phyloP scores from a whole-genome alignment of 2,113 vertebrate species.

The Trichomycterus rosablanca region DNA sequence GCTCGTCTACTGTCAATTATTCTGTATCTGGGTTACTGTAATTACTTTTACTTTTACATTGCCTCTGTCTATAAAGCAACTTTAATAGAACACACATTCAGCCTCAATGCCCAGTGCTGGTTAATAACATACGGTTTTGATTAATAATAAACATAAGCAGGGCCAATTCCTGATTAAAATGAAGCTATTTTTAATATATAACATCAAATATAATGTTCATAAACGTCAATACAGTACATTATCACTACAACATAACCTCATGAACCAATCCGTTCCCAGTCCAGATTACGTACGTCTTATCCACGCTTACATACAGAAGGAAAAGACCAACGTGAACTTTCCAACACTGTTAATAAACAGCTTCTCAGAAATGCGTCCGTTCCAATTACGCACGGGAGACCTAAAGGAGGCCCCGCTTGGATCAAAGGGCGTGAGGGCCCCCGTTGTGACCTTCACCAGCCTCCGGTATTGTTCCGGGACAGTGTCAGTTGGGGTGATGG shows the following conservation, averaged over 20 bases:
- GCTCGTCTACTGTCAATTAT: too few relatives aligned
- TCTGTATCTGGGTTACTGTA: too few relatives aligned
- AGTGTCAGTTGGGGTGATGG: constrained; percentile 47
- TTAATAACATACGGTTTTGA: too few relatives aligned
- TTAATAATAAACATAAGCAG: too few relatives aligned
- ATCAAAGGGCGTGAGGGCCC: constrained; percentile 63
- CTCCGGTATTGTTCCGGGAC: constrained; percentile 52
- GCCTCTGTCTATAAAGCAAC: not conserved
- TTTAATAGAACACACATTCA: not conserved
- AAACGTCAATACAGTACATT: too few relatives aligned
- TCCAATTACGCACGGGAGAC: constrained; percentile 50
- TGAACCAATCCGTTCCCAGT: too few relatives aligned
- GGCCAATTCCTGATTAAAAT: too few relatives aligned
- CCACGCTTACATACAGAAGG: constrained; percentile 6
- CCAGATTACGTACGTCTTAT: too few relatives aligned
- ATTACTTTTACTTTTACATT: too few relatives aligned
- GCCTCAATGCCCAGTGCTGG: not conserved
- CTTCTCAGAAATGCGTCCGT: constrained; percentile 57
- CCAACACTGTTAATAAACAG: constrained; percentile 34
- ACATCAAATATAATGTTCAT: too few relatives aligned
- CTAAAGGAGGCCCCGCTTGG: constrained; percentile 38
- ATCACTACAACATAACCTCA: too few relatives aligned
- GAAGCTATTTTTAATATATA: too few relatives aligned
- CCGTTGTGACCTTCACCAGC: constrained; percentile 36
- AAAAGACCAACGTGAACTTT: constrained; percentile 18